Evolutionary conservation across 2,797 vertebrate genomes (phyloP), one percentile per base, ranked within the genome.

Genomic region (Staurois parvus): DNA sequence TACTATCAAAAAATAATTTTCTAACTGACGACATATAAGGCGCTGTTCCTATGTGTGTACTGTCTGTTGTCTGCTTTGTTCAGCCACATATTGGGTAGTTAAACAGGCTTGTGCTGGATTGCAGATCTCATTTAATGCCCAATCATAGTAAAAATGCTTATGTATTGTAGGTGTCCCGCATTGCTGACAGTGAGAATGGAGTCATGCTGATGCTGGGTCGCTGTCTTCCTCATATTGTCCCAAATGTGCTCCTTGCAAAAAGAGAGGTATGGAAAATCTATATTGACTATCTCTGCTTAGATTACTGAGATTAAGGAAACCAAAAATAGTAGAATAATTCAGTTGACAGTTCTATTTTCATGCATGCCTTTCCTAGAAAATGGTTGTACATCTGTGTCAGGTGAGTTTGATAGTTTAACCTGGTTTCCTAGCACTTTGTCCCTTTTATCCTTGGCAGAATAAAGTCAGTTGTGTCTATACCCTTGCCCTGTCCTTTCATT

Each of bases 361-460:
- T 97, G 96, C 97, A 97, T 97, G 97, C 97, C 91, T 97, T 93
- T 95, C 94, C 95, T 97, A 99, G 98, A 98, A 95, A 99, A 97
- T 99, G 98, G 97, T 98, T 96, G 96, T 95, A 89, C 97, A 98
- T 92, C 98, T 99, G 91, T 98, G 97, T 91, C 96, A 98, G 98
- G 98, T 99, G 96, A 99, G 98, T 99, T 92, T 86, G 92, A 89
- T 91, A 89, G 91, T 88, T 7, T 10, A 37, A 9, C 94, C 93
- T 95, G 93, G 85, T 90, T 88, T 93, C 93, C 92, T 90, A 37
- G 37, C 37, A 37, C 37, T 8, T 88, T 76, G 83, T 12, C 88
- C 9, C 75, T 81, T n/a, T n/a, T 91, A 87, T 90, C 91, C 92
- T 92, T 92, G 88, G 90, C 90, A 90, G 34, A 83, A 48, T 81